Base-by-base conservation (phyloP, 2,113 vertebrate species). In the Acrocephalus arundinaceus region DNA sequence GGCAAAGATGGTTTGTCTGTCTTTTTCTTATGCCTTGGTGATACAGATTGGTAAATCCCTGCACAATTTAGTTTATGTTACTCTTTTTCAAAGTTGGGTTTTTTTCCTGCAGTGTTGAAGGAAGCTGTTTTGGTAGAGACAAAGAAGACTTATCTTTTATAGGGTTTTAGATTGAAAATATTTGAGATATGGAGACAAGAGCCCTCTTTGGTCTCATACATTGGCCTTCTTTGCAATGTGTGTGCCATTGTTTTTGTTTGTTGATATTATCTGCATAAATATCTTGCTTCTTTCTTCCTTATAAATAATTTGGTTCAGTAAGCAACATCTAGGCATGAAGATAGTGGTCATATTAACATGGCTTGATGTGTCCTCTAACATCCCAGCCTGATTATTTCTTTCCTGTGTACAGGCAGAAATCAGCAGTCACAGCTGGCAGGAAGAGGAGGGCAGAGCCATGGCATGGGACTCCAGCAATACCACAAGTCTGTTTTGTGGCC, bases 1-100 rank as follows among this genome's bases (percentile, higher is more conserved):
- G 66, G 89, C 46, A 57, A 76, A 74, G 86, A 96, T 77, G 43
- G 22, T 63, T 91, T 89, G 65, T 92, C 72, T 93, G 46, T 72
- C 54, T 74, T 81, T 35, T 51, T 65, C 35, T 89, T 83, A 43
- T 74, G 8, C 9, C 16, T 86, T 43, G 16, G 15, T 92, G 33
- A 46, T 48, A 48, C 11, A 58, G 55, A 83, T 33, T 41, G 81
- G 78, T 94, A 90, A 77, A 94, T 83, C 63, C 59, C 52, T 86
- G n/a, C 39, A 59, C 27, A 59, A 59, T 92, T 79, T 87, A 62
- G 72, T 92, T 79, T 89, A 37, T n/a, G 11, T 87, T 82, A 58
- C 51, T 91, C 21, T 90, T 77, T 89, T 85, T 70, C 79, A 41
- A 55, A 74, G 11, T 9, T 33, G 20, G 4, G 4, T 4, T 14